Conservation (phyloP, 2,113 vertebrate genomes). For the Cyrtonyx montezumae region DNA sequence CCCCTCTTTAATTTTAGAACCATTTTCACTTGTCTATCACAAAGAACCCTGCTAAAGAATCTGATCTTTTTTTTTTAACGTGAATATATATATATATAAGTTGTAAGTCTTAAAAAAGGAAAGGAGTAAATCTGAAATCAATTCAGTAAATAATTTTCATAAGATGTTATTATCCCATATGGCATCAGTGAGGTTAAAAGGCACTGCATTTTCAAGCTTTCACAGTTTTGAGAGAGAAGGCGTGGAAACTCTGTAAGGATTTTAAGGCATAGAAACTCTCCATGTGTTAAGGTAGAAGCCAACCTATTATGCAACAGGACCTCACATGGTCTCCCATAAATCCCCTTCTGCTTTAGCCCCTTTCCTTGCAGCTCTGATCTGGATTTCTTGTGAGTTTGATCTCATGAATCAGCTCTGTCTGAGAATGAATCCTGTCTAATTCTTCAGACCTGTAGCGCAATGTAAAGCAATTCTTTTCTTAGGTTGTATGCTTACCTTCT, state of each 20-base stretch:
- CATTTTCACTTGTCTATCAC: too few relatives aligned
- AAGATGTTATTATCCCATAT: not conserved
- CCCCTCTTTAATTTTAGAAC: too few relatives aligned
- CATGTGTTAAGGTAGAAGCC: not conserved
- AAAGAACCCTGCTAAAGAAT: too few relatives aligned
- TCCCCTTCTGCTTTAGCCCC: not conserved
- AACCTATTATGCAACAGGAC: not conserved
- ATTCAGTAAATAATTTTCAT: not conserved
- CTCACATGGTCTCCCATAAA: not conserved
- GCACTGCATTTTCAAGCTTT: not conserved
- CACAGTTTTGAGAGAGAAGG: not conserved
- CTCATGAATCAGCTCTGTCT: not conserved
- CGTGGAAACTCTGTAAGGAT: not conserved
- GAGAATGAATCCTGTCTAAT: not conserved
- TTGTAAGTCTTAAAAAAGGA: not conserved
- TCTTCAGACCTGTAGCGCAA: not conserved
- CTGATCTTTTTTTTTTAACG: too few relatives aligned
- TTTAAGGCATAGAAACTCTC: not conserved
- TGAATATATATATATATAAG: not conserved
- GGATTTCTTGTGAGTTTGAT: not conserved
- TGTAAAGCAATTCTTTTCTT: not conserved
- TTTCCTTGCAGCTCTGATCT: not conserved
- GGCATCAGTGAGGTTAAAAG: not conserved
- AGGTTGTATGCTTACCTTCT: slow-evolving; percentile 21
- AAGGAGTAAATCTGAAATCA: not conserved